Evolutionary conservation across 1,140 invertebrate genomes (phyloP), one percentile per base, ranked within the genome.

Genomic region (Drosophila kanapiae): DNA sequence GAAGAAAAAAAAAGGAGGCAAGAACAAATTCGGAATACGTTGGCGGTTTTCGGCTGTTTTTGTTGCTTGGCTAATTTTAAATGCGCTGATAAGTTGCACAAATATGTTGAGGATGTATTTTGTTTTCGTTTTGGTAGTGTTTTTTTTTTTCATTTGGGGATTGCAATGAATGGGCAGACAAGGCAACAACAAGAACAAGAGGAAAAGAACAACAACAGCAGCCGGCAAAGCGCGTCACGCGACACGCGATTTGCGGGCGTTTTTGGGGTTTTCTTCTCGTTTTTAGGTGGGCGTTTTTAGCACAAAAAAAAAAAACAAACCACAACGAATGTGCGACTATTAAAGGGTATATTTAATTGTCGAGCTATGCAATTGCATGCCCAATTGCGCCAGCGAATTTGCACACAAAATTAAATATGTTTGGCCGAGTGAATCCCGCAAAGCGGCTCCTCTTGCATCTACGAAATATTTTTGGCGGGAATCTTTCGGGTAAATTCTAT

Each of bases 61-160:
- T 59, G 37, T 48, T 58, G 68, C 69, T 56, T 56, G 37, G 76
- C 84, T 88, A 84, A 88, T 87, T 88, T 88, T 87, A 87, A 88
- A 88, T 88, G 85, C 85, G 77, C 80, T 87, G 84, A 88, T 88
- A 87, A 87, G 85, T 87, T 87, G 78, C 84, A 90, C 84, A 87
- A 88, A 87, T 85, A 87, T 87, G 78, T 42, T 84, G 75, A 78
- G 84, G 83, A 86, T 86, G 84, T 80, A 58, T 71, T 49, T 61
- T 57, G 58, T 42, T 61, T 62, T 54, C 31, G 37, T 43, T 49
- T 70, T 40, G 42, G 38, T 63, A 53, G 59, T 54, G 38, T 45
- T 29, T 61, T 40, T 60, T 60, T 51, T 54, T 58, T 58, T 48
- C 31, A 49, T 68, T 61, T 67, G 53, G 68, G 76, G 60, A 67